Conservation (phyloP, 92 coral and sea anemone species). For the Hydrozoanthus gracilis region DNA sequence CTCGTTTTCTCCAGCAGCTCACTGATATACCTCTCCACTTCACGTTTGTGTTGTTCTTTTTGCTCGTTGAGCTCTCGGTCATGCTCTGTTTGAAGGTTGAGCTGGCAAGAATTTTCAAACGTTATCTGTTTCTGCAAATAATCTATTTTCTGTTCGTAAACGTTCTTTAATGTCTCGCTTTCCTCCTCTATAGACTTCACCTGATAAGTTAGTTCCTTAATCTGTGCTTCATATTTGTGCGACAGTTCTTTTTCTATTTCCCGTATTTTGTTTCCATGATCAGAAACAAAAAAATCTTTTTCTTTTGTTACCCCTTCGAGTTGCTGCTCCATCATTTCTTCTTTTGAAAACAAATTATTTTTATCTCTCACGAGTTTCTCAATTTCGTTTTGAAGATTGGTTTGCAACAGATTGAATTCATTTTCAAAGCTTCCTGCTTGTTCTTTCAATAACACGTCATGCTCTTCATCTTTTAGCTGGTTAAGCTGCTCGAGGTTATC, state of each 20-base stretch:
- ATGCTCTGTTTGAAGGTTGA: conserved; percentile 78
- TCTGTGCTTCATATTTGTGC: conserved; percentile 34
- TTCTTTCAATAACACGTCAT: conserved; percentile 72
- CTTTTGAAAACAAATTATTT: conserved; percentile 42
- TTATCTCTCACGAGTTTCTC: conserved; percentile 51
- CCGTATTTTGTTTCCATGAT: conserved; percentile 20
- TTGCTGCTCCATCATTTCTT: conserved; percentile 51
- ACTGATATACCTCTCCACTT: conserved; percentile 67
- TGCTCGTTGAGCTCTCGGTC: conserved; percentile 65
- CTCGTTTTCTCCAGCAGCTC: conserved; percentile 62
- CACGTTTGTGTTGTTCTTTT: conserved; percentile 68
- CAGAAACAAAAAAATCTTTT: conserved; percentile 11
- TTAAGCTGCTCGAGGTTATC: conserved; percentile 84
- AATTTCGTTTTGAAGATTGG: conserved; percentile 52
- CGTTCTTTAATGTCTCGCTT: conserved; percentile 56
- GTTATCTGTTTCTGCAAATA: conserved; percentile 74
- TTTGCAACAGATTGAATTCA: conserved; percentile 56
- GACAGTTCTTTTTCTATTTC: conserved; percentile 45
- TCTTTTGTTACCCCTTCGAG: conserved; percentile 54
- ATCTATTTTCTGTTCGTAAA: conserved; percentile 76
- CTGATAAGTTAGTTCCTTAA: conserved; percentile 54
- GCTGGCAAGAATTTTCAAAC: conserved; percentile 79
- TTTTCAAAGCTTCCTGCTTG: conserved; percentile 70
- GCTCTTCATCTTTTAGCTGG: conserved; percentile 87
- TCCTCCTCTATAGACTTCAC: conserved; percentile 44